phyloP scores from a whole-genome alignment of 2,888 invertebrate genomes.

The Xylocampa areola region DNA sequence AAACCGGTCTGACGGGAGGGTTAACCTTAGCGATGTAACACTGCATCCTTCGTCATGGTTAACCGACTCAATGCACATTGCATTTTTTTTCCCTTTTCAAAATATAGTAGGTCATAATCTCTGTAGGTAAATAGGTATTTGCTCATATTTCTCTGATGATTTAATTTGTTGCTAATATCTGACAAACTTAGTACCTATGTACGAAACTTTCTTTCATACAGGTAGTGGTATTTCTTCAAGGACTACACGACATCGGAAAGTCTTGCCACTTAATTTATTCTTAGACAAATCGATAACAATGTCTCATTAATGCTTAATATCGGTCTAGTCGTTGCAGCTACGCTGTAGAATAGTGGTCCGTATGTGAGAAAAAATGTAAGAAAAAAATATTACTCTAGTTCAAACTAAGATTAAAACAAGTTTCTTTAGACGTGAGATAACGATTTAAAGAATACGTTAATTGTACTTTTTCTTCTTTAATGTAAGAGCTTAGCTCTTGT shows the following conservation, averaged over 20 bases:
- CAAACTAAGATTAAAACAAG: slow-evolving; percentile 10
- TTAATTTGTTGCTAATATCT: neutral
- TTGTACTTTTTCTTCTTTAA: no score
- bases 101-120: neutral
- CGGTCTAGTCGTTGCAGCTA: slow-evolving; percentile 3
- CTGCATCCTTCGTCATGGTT: slow-evolving; percentile 31
- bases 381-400: slow-evolving; percentile 17
- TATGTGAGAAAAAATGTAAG: slow-evolving; percentile 1
- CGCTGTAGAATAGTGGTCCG: neutral
- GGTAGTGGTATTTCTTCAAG: neutral
- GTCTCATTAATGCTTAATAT: slow-evolving; percentile 1
- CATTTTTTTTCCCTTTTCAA: slow-evolving; percentile 17
- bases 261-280: slow-evolving; percentile 5
- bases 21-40: slow-evolving; percentile 24
- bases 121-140: neutral
- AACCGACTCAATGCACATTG: slow-evolving; percentile 11
- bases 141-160: neutral
- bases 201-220: no score
- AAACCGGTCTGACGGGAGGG: slow-evolving; percentile 43
- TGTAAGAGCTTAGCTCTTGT: no score
- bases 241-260: neutral
- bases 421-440: neutral
- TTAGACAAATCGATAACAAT: slow-evolving; percentile 14
- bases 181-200: no score
- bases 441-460: no score